Base-by-base conservation (phyloP, 2,888 invertebrate genomes). In the Odontothrips loti region DNA sequence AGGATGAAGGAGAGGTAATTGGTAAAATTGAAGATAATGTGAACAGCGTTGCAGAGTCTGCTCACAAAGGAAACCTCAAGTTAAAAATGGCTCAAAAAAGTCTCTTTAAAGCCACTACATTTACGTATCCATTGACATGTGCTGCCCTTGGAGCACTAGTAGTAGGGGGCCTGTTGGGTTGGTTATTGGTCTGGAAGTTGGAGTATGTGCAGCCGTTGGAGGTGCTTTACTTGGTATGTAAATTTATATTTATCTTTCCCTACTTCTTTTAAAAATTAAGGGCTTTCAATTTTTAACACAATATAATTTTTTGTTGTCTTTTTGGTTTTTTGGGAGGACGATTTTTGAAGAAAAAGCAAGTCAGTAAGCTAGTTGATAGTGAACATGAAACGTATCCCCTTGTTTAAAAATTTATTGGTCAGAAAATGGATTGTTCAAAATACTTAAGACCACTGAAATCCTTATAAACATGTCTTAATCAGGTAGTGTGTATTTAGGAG, bases 151-250 rank as follows among this genome's bases (percentile, higher is more conserved):
- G 94, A 20, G 91, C 91, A 12, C 91, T 92, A 82, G 86, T 94
- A 0, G 94, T n/a, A n/a, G 90, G 23, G 94, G 94, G 12, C 94
- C 94, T 0, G 88, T 94, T 81, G 94, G 94, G n/a, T 87, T 94
- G 27, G 84, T 92, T 81, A 92, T 92, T 82, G 95, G 94, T 83
- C 86, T 93, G 1, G 94, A 94, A 87, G 88, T 93, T 15, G 93
- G 93, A 9, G 91, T 92, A n/a, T 85, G 92, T 27, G 91, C 92
- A 23, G 91, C 93, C 0, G 86, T 93, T 23, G 90, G 93, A 23
- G 93, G 93, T 84, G 92, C 93, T 8, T 86, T 93, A 81, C 88
- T 92, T 80, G 94, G 94, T 89, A 84, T 85, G 83, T 83, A 6
- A 17, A 27, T 27, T 27, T 27, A 23, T 8, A 6, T 27, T 12